Base-by-base conservation (phyloP, 2,888 invertebrate genomes). In the Sceliomorpha sp. region DNA sequence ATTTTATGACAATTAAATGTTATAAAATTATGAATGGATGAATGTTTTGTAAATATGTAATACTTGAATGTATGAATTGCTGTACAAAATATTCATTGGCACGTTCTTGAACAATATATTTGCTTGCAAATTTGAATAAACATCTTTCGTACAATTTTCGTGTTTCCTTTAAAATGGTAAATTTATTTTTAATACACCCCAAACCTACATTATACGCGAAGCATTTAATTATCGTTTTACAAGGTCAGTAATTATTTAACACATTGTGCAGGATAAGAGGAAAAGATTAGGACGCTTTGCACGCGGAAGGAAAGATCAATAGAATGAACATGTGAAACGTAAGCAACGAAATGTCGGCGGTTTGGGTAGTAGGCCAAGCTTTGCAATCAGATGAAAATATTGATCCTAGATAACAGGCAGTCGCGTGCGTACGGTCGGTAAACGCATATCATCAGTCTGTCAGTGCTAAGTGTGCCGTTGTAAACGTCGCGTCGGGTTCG, bases 301-400 rank as follows among this genome's bases (percentile, higher is more conserved):
- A 56, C 42, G 58, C 53, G 51, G 47, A 40, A 45, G 39, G 32
- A 47, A 69, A 66, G 73, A 80, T 82, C 78, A 78, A 81, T 81
- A 78, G 74, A 78, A 74, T 69, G 42, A 63, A 62, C 45, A 58
- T 69, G 70, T 67, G 73, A 20, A 70, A 44, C 62, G 47, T 40
- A 36, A 62, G 67, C 56, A 72, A 69, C 48, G 73, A 70, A 73
- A 80, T 75, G 80, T 82, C 72, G 75, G 77, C 55, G 70, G 75
- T 27, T 78, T 62, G 76, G 78, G 71, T 84, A 83, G 84, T 83
- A 83, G 80, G 76, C 73, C 64, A 78, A 73, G 73, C 72, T 69
- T 70, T 66, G 73, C 75, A 78, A 84, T 84, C 80, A 79, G 79
- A 81, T 82, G 78, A 77, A 78, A 84, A 82, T 86, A 86, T 86